These are phyloP conservation scores for Etia nguti DNA, from an alignment of 2,113 vertebrate species.

Conservation along the genomic window DNA sequence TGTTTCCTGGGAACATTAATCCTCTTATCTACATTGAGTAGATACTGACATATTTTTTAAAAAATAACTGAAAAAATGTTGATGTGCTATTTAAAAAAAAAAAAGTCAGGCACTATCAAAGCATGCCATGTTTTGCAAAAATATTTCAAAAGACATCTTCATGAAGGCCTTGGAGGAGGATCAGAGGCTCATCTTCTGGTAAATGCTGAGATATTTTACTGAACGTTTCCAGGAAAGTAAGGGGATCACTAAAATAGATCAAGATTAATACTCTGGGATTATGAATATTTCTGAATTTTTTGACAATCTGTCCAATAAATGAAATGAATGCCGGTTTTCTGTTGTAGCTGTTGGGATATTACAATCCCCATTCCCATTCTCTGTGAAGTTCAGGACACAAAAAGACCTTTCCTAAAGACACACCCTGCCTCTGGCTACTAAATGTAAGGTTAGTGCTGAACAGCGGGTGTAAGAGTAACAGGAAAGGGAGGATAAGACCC, in stretches of 20 bases:
- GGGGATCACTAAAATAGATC: neutral
- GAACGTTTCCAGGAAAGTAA: neutral
- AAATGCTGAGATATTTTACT: neutral
- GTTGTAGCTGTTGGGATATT: neutral
- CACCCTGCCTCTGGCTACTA: neutral
- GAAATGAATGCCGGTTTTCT: rapidly evolving
- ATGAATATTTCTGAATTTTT: neutral
- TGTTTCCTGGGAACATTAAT: neutral
- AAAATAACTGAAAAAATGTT: neutral
- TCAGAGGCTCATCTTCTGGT: neutral
- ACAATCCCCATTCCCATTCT: neutral
- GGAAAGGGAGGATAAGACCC: conserved; percentile 21
- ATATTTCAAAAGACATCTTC: rapidly evolving
- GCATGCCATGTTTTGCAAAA: neutral
- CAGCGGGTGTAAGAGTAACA: too few relatives aligned
- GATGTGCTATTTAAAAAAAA: neutral
- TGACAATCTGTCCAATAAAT: neutral
- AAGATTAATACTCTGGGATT: neutral
- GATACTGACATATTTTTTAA: neutral
- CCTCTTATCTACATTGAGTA: neutral
- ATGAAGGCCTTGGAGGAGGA: neutral
- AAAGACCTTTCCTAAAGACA: neutral
- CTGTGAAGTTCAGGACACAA: neutral
- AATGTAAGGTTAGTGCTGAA: neutral
- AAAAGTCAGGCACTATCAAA: neutral